Evolutionary conservation across 2,113 vertebrate genomes (phyloP).

Genomic region (Chloroceryle aenea): DNA sequence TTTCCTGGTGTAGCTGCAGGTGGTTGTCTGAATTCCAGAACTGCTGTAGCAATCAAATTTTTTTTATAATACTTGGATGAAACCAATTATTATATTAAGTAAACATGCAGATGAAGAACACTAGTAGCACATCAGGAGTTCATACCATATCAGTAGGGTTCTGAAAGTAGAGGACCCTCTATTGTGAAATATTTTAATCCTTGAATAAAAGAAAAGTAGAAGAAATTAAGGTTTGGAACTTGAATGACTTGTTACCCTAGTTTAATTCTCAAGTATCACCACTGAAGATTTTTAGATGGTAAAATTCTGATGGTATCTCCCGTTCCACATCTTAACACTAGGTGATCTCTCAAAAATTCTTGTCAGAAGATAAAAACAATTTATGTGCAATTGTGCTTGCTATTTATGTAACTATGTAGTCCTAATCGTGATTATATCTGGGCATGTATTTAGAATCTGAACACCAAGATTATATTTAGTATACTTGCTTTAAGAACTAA

Average conservation of each 20-base stretch:
- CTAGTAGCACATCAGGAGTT: neutral
- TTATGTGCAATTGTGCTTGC: neutral
- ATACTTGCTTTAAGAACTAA: neutral
- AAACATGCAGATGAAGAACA: neutral
- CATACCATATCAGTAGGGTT: neutral
- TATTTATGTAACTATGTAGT: neutral
- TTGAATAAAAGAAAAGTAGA: neutral
- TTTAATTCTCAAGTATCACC: neutral
- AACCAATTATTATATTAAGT: neutral
- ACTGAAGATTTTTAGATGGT: neutral
- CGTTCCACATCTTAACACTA: neutral
- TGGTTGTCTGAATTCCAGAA: neutral
- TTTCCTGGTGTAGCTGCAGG: neutral
- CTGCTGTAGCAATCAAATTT: neutral
- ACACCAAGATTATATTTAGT: neutral
- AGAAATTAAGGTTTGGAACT: neutral
- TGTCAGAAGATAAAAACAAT: neutral
- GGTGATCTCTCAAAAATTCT: neutral
- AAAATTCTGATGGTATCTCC: neutral
- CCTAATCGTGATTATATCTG: neutral
- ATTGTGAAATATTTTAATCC: neutral
- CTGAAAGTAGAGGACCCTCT: neutral
- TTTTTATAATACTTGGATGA: neutral
- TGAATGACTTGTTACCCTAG: neutral
- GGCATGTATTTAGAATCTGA: neutral